Evolutionary conservation across 2,888 invertebrate species (phyloP).

Genomic region (Stramonita haemastoma): DNA sequence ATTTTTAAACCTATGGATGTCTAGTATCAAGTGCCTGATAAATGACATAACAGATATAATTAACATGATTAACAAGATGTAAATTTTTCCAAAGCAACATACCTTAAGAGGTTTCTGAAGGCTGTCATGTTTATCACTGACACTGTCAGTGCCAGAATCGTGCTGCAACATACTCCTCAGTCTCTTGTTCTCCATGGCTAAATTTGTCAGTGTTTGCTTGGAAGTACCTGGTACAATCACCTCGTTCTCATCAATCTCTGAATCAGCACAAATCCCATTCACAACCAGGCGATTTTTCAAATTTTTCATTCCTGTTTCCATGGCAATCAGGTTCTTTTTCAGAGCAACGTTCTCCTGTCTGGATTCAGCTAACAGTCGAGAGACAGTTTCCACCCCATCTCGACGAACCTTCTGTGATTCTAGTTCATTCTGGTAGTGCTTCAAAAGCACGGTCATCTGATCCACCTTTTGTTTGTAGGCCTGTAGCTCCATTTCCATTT

Average conservation of each 20-base stretch:
- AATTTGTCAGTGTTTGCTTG: constrained; percentile 65
- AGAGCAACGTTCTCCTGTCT: constrained; percentile 59
- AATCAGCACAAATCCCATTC: constrained; percentile 58
- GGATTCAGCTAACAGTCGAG: constrained; percentile 64
- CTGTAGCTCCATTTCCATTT: constrained; percentile 55
- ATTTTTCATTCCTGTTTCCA: constrained; percentile 63
- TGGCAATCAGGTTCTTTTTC: constrained; percentile 57
- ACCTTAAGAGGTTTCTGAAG: background rate
- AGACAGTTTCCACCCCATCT: constrained; percentile 67
- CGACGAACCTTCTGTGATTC: constrained; percentile 60
- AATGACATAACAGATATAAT: background rate
- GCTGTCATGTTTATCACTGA: constrained; percentile 30
- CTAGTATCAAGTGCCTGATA: no score
- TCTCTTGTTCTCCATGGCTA: constrained; percentile 67
- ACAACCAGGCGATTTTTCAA: constrained; percentile 63
- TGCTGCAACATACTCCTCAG: constrained; percentile 57
- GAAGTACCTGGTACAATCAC: constrained; percentile 66
- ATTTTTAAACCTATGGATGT: no score
- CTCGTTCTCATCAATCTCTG: constrained; percentile 62
- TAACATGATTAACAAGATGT: background rate
- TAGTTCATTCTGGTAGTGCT: constrained; percentile 61
- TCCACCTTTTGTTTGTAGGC: constrained; percentile 58
- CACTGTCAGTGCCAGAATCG: background rate
- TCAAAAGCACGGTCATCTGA: constrained; percentile 43
- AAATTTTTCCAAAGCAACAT: background rate